These are phyloP conservation scores for Cairina moschata DNA, from an alignment of 2,113 vertebrate species.

Conservation along the genomic window DNA sequence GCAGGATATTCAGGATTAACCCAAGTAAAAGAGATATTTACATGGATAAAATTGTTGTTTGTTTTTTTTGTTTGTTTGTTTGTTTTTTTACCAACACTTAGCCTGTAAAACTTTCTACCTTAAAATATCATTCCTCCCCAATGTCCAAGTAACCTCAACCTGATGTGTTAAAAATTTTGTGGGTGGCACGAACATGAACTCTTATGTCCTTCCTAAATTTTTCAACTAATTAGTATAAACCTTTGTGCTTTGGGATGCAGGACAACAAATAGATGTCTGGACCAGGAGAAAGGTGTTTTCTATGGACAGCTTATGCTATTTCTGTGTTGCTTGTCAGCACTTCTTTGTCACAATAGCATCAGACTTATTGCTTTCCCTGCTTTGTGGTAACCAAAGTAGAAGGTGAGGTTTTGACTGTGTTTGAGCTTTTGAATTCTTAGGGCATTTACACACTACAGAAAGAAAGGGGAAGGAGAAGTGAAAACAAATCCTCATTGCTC, in stretches of 20 bases:
- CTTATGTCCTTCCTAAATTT: background rate
- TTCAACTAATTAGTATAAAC: background rate
- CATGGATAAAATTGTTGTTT: background rate
- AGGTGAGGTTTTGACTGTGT: background rate
- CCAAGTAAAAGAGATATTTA: background rate
- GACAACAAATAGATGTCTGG: background rate
- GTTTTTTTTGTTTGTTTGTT: background rate
- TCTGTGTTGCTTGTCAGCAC: background rate
- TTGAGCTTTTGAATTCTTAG: background rate
- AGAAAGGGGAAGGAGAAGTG: slow-evolving; percentile 11
- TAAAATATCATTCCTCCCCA: background rate
- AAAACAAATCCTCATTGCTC: background rate
- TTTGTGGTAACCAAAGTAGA: background rate
- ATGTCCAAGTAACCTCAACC: background rate
- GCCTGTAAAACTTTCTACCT: background rate
- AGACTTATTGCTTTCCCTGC: background rate
- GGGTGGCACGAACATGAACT: accelerated
- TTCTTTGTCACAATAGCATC: background rate
- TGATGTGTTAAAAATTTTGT: background rate
- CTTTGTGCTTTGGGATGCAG: background rate
- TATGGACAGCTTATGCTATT: background rate
- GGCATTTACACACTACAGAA: background rate
- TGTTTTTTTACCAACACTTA: background rate
- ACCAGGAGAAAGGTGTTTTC: background rate
- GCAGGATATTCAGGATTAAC: background rate